Conservation (phyloP, 2,797 vertebrate species). For the Luscinia luscinia region DNA sequence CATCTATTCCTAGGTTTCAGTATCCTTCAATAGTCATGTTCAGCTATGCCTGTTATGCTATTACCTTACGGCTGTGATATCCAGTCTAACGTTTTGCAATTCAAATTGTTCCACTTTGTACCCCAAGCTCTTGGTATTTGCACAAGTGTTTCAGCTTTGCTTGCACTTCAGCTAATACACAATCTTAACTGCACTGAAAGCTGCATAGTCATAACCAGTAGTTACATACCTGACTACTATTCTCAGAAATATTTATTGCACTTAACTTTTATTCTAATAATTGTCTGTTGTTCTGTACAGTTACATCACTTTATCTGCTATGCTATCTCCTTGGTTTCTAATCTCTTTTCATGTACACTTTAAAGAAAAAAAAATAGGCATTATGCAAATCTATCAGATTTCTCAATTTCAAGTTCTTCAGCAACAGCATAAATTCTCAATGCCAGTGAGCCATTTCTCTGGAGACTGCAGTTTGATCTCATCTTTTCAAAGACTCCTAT, state of each 20-base stretch:
- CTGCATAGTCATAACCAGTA: background rate
- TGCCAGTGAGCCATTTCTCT: background rate
- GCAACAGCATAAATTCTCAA: background rate
- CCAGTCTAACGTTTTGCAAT: background rate
- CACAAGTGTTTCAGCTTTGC: background rate
- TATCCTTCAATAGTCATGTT: background rate
- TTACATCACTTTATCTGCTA: background rate
- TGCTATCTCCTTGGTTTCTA: background rate
- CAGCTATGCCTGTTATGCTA: background rate
- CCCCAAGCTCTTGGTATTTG: background rate
- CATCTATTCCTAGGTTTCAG: background rate
- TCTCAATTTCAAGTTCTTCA: background rate
- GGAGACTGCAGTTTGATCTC: background rate
- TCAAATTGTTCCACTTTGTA: background rate
- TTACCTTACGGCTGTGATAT: background rate
- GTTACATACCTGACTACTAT: background rate
- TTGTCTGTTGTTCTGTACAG: background rate
- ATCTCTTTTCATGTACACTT: background rate
- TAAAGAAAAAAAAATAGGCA: background rate
- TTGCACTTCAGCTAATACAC: background rate
- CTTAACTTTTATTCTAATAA: background rate
- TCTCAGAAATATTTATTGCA: background rate
- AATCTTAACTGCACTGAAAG: background rate
- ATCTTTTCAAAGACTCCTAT: background rate
- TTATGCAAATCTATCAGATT: background rate